These are phyloP conservation scores for Apamea epomidion DNA, from an alignment of 2,888 invertebrate species.

Conservation along the genomic window DNA sequence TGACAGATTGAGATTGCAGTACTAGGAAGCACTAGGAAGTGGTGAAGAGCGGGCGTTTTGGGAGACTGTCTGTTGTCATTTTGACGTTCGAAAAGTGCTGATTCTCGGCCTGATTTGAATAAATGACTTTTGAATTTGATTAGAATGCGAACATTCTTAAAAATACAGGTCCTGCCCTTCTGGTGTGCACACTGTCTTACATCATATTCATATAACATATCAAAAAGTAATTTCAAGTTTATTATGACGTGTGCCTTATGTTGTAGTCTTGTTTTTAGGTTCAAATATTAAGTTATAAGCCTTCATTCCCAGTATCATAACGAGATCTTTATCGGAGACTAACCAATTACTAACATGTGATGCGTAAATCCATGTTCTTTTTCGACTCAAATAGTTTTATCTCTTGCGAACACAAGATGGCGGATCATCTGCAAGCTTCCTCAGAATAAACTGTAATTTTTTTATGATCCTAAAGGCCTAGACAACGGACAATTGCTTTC, in stretches of 20 bases:
- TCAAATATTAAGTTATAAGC: slow-evolving; percentile 28
- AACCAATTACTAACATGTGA: background rate
- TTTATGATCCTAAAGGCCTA: background rate
- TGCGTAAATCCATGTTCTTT: background rate
- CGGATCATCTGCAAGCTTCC: background rate
- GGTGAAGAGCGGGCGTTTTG: too few relatives aligned
- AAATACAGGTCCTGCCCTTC: background rate
- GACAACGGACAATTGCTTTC: background rate
- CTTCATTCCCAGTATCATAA: slow-evolving; percentile 4
- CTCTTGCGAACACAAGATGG: background rate
- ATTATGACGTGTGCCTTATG: slow-evolving; percentile 27
- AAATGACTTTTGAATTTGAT: too few relatives aligned
- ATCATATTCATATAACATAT: slow-evolving; percentile 15
- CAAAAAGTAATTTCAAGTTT: slow-evolving; percentile 60
- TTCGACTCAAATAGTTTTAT: background rate
- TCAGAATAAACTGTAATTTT: background rate
- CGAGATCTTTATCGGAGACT: slow-evolving; percentile 11
- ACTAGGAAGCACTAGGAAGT: too few relatives aligned
- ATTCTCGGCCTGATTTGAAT: too few relatives aligned
- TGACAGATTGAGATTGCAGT: background rate
- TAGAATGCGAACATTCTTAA: background rate
- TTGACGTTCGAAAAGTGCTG: too few relatives aligned
- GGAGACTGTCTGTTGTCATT: too few relatives aligned
- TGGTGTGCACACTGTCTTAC: slow-evolving; percentile 16
- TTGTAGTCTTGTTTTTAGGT: slow-evolving; percentile 17